Conservation (phyloP, 2,888 invertebrate species). For the Onchidella celtica region DNA sequence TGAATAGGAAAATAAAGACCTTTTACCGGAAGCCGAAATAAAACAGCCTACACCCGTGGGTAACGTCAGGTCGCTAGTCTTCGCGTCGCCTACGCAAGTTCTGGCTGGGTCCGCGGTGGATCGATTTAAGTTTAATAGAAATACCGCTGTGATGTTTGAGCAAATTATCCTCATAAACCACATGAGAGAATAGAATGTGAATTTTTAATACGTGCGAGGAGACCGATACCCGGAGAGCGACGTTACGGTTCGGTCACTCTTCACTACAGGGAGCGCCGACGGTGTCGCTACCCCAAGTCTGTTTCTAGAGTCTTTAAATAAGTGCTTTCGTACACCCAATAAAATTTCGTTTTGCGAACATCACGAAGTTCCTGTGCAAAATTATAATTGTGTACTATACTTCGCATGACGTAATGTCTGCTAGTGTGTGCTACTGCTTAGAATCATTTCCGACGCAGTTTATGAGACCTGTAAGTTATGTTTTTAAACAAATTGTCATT, state of each 20-base stretch:
- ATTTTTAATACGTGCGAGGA: neutral
- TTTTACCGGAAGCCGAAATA: neutral
- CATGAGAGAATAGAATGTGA: neutral
- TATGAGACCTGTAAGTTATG: too few species aligned
- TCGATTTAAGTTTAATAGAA: neutral
- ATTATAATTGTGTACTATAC: too few species aligned
- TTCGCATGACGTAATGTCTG: too few species aligned
- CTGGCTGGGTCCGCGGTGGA: neutral
- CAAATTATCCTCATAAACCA: conserved; percentile 7
- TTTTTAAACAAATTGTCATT: too few species aligned
- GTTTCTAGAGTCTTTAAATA: too few species aligned
- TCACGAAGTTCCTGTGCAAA: too few species aligned
- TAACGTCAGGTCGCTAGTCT: neutral
- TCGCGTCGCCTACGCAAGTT: neutral
- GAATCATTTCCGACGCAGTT: too few species aligned
- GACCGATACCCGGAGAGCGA: neutral
- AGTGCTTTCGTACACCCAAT: too few species aligned
- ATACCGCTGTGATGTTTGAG: neutral
- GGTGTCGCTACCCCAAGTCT: too few species aligned
- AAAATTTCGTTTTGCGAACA: too few species aligned
- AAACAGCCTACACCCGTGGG: neutral
- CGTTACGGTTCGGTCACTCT: neutral
- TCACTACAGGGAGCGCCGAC: neutral
- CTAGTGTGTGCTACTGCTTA: too few species aligned
- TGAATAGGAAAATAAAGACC: neutral